Evolutionary conservation across 2,888 invertebrate genomes (phyloP), one percentile per base, ranked within the genome.

Genomic region (Aphodius granarius): DNA sequence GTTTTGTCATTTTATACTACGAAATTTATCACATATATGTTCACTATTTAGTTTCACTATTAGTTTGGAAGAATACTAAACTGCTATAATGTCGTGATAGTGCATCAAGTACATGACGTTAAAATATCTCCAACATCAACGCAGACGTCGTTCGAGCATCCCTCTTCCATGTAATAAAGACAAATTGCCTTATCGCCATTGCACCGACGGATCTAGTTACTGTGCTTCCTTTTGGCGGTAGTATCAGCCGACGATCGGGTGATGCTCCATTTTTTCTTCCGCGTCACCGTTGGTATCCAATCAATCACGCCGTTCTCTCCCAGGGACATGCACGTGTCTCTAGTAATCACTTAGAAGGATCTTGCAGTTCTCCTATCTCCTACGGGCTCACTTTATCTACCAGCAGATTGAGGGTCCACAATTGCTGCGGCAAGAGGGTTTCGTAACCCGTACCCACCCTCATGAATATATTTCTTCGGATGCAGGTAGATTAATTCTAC

Each of bases 281-380:
- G n/a, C 22, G 21, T 5, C 68, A 21, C 13, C 68, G 68, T 68
- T 68, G 21, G 68, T 22, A 20, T 21, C 68, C 68, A 68, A 68
- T 68, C 68, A 68, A 68, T 68, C 68, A 68, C 68, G 19, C 1
- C 20, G 20, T 68, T 22, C 68, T 68, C 68, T 21, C 68, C 68
- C n/a, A 68, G 68, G 68, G 68, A 68, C 68, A 68, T 68, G 75
- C 75, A 72, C 75, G 75, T 75, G 73, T 75, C 73, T 72, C 63
- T 63, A 72, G 75, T 66, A 75, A 75, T 75, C 75, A 72, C 75
- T 75, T 75, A 73, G 68, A 20, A 20, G 4, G 68, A 68, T 68
- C 68, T 22, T 68, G 22, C 68, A 68, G 68, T 43, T 43, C 43
- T 6, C 43, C 43, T 43, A 43, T 43, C 43, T 43, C 43, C 43